A percentile compares a stretch with the other conserved stretches of the same genome.
Conservation (phyloP, 2,888 invertebrate species). For the Heliconius ismenius region DNA sequence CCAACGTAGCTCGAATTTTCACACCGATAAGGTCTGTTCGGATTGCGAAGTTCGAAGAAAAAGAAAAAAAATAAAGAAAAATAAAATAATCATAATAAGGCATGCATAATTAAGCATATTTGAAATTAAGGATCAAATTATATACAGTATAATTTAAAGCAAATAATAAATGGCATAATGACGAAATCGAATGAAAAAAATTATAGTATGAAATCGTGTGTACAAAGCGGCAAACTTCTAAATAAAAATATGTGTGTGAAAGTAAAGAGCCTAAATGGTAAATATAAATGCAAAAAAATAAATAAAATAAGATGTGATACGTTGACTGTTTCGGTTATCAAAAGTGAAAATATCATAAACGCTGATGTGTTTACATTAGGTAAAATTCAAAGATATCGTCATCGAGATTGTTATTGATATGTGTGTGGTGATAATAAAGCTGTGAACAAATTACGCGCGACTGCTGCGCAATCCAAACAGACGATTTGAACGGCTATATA, state of each 20-base stretch:
- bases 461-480: neutral
- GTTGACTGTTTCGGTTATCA: neutral
- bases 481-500: no score
- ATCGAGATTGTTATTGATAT: neutral
- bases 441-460: conserved; percentile 1
- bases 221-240: conserved; percentile 2
- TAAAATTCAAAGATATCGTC: neutral
- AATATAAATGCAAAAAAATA: neutral
- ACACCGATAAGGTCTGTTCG: conserved; percentile 48
- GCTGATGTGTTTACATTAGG: neutral
- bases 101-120: conserved; percentile 19
- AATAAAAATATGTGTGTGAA: neutral
- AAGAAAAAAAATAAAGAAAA: conserved; percentile 28
- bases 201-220: neutral
- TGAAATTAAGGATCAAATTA: conserved; percentile 20
- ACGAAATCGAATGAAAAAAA: neutral
- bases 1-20: conserved; percentile 51
- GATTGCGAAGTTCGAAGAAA: conserved; percentile 26
- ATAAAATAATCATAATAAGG: conserved; percentile 31
- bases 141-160: neutral
- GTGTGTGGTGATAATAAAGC: neutral
- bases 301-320: neutral
- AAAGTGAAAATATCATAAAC: neutral
- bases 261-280: neutral
- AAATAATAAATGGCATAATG: neutral